Conservation (phyloP, 2,888 invertebrate genomes). For the Acleris cristana region DNA sequence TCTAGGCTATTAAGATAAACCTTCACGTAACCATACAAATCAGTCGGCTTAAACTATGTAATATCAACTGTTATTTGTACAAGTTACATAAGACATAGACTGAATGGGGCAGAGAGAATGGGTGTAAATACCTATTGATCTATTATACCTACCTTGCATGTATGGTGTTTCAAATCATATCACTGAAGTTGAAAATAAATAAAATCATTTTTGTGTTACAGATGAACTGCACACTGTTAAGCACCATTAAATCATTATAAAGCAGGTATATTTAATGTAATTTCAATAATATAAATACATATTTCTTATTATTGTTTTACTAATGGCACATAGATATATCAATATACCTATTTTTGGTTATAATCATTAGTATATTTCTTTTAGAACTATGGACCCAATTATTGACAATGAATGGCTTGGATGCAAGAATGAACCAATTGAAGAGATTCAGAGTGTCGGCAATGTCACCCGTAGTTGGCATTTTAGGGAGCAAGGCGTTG, state of each 20-base stretch:
- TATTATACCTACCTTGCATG: neutral
- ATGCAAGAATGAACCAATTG: constrained; percentile 69
- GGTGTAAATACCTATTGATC: neutral
- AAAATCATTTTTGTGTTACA: constrained; percentile 42
- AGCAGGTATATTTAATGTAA: constrained; percentile 35
- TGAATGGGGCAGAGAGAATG: neutral
- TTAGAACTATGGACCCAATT: constrained; percentile 71
- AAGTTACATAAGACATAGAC: constrained; percentile 1
- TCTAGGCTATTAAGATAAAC: constrained; percentile 35
- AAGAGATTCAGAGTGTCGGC: constrained; percentile 64
- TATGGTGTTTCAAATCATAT: neutral
- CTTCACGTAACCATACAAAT: constrained; percentile 28
- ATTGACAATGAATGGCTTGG: constrained; percentile 73
- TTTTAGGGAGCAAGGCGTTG: constrained; percentile 73
- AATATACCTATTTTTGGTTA: neutral
- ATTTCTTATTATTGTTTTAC: no score
- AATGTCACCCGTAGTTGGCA: constrained; percentile 76
- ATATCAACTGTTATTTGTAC: constrained; percentile 3
- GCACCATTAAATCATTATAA: constrained; percentile 44
- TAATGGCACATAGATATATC: neutral
- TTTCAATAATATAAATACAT: constrained; percentile 1
- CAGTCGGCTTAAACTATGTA: neutral
- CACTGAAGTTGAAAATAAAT: neutral
- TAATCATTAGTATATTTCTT: constrained; percentile 2
- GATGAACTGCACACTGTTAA: constrained; percentile 43